Evolutionary conservation across 2,888 invertebrate species (phyloP), one percentile per base, ranked within the genome.

Genomic region (Macroteleia sp.): DNA sequence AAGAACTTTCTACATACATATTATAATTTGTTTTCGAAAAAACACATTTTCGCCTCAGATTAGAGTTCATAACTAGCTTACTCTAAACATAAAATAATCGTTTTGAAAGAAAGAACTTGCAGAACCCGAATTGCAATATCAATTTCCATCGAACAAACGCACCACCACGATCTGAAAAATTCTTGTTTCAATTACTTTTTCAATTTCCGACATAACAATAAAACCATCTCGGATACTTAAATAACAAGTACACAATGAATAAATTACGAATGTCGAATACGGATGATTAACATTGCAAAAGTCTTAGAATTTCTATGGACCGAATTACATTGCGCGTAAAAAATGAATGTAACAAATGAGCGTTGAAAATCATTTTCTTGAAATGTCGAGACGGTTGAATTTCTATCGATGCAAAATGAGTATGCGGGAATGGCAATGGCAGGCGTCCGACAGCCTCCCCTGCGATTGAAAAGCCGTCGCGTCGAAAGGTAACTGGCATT

Each of bases 391-490:
- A 57, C 50, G 69, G 69, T 62, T 50, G 57, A 76, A 76, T 62
- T 25, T 69, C 52, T 64, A 70, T 77, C 70, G 70, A 70, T 77
- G 59, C 56, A 64, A 77, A 77, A 77, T 70, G 76, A 76, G 61
- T 75, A 64, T 76, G 76, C 69, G 69, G 57, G 69, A 62, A 56
- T 76, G 69, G 69, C 64, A 64, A 79, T 74, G 71, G 69, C 66
- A 77, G 61, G 61, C 75, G 66, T 70, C 39, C 66, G 46, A 36
- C 39, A 59, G 32, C 44, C 30, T 46, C 52, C 61, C 64, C 62
- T 56, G 44, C 61, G 61, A 73, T 83, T 80, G 80, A 81, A 77
- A 83, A 81, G 82, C 80, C 78, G 79, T 81, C 59, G 78, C 64
- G 77, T 79, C 78, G 74, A 69, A 73, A 76, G 79, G 79, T 77